Percentiles rank a stretch among this genome's conserved stretches.
Conservation (phyloP, 2,888 invertebrate genomes). For the Helleia helle region DNA sequence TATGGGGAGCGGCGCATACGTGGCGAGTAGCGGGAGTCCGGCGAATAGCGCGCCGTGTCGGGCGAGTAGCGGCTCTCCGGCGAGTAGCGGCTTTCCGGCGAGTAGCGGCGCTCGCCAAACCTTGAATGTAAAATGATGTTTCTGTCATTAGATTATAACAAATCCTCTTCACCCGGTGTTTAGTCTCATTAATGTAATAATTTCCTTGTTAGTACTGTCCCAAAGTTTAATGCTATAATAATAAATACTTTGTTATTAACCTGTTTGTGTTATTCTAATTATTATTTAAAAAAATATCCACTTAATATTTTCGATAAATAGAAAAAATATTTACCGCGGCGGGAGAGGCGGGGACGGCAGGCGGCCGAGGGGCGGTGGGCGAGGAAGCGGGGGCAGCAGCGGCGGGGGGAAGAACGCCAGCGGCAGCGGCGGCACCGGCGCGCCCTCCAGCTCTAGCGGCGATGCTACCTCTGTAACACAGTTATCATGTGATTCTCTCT, state of each 20-base stretch:
- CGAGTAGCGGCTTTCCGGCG: constrained; percentile 60
- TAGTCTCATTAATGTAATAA: no score
- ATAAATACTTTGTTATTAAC: no score
- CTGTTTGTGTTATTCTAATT: no score
- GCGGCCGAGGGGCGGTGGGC: constrained; percentile 75
- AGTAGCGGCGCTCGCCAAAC: constrained; percentile 45
- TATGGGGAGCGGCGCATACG: constrained; percentile 34
- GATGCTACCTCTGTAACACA: constrained; percentile 65
- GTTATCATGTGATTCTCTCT: no score
- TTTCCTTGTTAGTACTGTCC: no score
- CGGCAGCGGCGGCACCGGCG: constrained; percentile 71
- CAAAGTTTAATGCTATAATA: no score
- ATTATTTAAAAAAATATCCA: no score
- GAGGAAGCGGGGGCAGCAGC: constrained; percentile 76
- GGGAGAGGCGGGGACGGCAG: constrained; percentile 73
- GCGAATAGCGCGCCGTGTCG: constrained; percentile 55
- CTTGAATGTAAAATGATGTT: constrained; percentile 13
- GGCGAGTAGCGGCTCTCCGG: constrained; percentile 62
- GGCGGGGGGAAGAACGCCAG: constrained; percentile 73
- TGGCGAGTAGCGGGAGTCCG: constrained; percentile 39
- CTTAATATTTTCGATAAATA: no score
- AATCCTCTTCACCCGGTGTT: no score
- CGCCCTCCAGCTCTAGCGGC: constrained; percentile 49
- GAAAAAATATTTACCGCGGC: no score
- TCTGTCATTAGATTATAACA: no score